Base-by-base conservation (phyloP, 2,113 vertebrate species). In the Bothrops jararaca region DNA sequence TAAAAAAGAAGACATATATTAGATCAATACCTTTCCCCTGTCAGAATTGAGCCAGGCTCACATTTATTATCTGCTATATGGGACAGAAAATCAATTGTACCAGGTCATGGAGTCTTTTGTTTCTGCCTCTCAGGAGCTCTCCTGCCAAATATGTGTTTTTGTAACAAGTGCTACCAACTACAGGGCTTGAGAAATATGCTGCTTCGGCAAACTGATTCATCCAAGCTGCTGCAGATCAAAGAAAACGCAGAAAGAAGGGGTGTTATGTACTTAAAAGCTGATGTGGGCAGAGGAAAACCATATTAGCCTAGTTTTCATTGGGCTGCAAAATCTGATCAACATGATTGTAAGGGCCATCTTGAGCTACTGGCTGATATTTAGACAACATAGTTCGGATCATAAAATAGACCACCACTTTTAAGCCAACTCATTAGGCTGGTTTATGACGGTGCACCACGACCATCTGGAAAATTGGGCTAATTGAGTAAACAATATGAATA, bases 21-120 rank as follows among this genome's bases (percentile, higher is more conserved):
- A 10, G 74, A 60, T 48, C 86, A 89, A 74, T 18, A 23, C n/a
- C n/a, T 54, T 45, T 54, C 23, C 8, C 13, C 86, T 3, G 2
- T 13, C 20, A 50, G n/a, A 89, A 52, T 15, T 12, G 22, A 60
- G 56, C 85, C 45, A 64, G 4, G 1, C 85, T 64, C 23, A 60
- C 53, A 87, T 60, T 85, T 87, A n/a, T 92, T 64, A 34, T 86
- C 60, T 34, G n/a, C 42, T 92, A 7, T 34, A 29, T 20, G 48
- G 52, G 56, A 24, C 54, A 90, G 92, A 92, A 92, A 90, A 92
- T 90, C 92, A 90, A 90, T 90, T 90, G 74, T 42, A 13, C n/a
- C 45, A 50, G 88, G 89, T 80, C n/a, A 86, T 89, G 74, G 22
- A 34, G 91, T 39, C 54, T 86, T 69, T 64, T 89, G 48, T 22